phyloP scores from a whole-genome alignment of 2,888 invertebrate genomes.

The Metallyticus violacea region DNA sequence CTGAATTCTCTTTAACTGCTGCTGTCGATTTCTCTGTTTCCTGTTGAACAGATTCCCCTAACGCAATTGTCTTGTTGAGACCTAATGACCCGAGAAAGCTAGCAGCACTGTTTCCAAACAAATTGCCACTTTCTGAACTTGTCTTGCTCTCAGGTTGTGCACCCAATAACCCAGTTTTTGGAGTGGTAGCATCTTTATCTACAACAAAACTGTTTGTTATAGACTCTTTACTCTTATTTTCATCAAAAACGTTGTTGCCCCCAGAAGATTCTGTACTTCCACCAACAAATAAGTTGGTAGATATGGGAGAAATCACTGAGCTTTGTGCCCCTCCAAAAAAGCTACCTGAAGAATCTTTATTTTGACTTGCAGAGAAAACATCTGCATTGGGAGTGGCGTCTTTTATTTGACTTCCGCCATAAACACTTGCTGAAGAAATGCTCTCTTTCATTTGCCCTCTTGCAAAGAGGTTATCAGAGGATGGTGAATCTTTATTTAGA shows the following conservation, averaged over 20 bases:
- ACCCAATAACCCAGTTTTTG: too few relatives aligned
- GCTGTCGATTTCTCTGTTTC: not conserved
- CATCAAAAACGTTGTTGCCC: not conserved
- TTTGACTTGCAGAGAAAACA: not conserved
- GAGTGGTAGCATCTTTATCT: not conserved
- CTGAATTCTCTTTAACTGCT: not conserved
- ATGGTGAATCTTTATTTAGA: not conserved
- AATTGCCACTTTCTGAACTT: not conserved
- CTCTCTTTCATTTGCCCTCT: not conserved
- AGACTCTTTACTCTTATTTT: not conserved
- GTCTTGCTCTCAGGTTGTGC: not conserved
- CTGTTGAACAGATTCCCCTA: not conserved
- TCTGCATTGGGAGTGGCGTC: not conserved
- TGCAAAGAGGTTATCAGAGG: not conserved
- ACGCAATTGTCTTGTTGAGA: not conserved
- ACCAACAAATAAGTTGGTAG: too few relatives aligned
- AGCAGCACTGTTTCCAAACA: not conserved
- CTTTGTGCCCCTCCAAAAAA: not conserved
- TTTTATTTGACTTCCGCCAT: not conserved
- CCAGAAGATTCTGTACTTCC: too few relatives aligned
- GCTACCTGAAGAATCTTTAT: not conserved
- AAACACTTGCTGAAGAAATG: not conserved
- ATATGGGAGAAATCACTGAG: too few relatives aligned
- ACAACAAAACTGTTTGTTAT: not conserved
- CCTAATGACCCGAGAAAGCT: not conserved